Evolutionary conservation across 1,140 invertebrate species (phyloP).

Genomic region (Tigriopus japonicus): DNA sequence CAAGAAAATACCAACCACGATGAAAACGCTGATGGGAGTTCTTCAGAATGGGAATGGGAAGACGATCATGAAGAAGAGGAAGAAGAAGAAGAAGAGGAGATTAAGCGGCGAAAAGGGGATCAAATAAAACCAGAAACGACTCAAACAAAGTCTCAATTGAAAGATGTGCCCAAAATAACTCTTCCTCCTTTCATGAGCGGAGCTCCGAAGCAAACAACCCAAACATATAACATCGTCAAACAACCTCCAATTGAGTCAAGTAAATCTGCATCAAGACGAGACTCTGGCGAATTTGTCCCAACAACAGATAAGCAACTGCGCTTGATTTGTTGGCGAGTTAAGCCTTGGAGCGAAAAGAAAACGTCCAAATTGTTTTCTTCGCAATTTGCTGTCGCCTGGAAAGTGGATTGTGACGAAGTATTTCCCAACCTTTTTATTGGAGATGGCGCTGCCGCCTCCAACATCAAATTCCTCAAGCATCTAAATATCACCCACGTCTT

Average conservation of each 20-base stretch:
- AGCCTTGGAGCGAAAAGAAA: not conserved
- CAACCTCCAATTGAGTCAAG: not conserved
- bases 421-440: conserved; percentile 25
- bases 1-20: not conserved
- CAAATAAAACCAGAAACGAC: not conserved
- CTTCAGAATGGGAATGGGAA: not conserved
- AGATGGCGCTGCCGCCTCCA: conserved; percentile 20
- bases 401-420: conserved; percentile 21
- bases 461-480: conserved; percentile 21
- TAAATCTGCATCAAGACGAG: not conserved
- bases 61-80: not conserved
- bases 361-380: conserved; percentile 1
- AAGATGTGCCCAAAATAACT: not conserved
- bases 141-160: not conserved
- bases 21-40: not conserved
- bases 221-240: not conserved
- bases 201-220: not conserved
- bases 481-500: conserved; percentile 28
- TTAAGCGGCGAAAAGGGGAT: not conserved
- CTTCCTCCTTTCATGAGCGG: not conserved
- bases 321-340: conserved; percentile 6
- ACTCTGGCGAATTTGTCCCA: not conserved
- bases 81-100: not conserved
- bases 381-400: not conserved
- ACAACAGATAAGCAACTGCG: too few species aligned